phyloP scores from a whole-genome alignment of 1,140 invertebrate species.

The Drosophila melanica region DNA sequence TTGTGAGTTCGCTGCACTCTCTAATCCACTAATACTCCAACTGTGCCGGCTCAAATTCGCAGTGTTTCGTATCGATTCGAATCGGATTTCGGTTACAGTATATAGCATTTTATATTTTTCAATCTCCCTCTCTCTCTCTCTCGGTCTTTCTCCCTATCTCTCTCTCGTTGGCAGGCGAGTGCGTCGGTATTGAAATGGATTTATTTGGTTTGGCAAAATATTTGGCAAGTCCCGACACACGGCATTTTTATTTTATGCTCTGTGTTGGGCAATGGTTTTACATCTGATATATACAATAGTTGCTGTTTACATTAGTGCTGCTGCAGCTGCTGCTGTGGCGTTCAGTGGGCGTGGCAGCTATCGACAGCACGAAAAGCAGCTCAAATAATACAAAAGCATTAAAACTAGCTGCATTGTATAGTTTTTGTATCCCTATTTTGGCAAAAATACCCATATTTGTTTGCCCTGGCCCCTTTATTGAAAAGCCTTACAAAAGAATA shows the following conservation, averaged over 20 bases:
- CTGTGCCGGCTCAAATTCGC: constrained; percentile 62
- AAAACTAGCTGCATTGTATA: constrained; percentile 26
- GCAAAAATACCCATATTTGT: background rate
- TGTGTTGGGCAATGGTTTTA: constrained; percentile 58
- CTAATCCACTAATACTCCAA: constrained; percentile 76
- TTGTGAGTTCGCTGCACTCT: constrained; percentile 36
- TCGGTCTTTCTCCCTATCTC: background rate
- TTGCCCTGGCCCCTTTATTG: background rate
- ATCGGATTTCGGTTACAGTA: constrained; percentile 11
- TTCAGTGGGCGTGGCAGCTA: constrained; percentile 17
- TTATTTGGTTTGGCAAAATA: constrained; percentile 78
- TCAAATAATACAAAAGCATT: constrained; percentile 59
- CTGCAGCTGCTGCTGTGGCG: background rate
- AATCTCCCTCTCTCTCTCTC: background rate
- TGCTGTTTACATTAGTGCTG: constrained; percentile 65
- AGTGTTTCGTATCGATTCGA: constrained; percentile 48
- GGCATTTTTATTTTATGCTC: constrained; percentile 54
- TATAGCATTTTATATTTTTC: constrained; percentile 8
- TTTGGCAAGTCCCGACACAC: constrained; percentile 75
- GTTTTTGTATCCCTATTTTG: background rate
- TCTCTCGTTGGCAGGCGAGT: background rate
- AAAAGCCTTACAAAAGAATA: constrained; percentile 31
- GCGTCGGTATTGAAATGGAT: constrained; percentile 71
- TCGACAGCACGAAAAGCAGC: constrained; percentile 46
- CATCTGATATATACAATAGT: constrained; percentile 55